Conservation (phyloP, 2,113 vertebrate species). For the Physeter macrocephalus region DNA sequence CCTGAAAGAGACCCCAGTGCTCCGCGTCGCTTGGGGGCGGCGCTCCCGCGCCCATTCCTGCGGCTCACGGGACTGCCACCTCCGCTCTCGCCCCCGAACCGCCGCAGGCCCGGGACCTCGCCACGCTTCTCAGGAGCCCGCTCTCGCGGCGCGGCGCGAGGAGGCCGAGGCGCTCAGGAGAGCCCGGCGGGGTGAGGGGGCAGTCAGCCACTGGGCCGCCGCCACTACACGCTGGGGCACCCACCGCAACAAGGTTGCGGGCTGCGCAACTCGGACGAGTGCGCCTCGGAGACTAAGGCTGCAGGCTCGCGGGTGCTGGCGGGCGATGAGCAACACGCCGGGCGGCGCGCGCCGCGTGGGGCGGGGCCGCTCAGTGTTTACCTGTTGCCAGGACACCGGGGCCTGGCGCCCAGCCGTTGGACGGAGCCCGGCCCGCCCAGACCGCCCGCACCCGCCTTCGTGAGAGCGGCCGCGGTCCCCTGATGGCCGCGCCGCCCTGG, state of each 20-base stretch:
- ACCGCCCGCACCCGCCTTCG: rapidly evolving
- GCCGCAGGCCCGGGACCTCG: neutral
- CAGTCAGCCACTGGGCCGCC: neutral
- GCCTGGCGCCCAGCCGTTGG: rapidly evolving
- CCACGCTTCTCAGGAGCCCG: neutral
- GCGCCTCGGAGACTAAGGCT: rapidly evolving
- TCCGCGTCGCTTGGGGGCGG: neutral
- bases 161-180: neutral
- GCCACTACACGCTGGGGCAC: neutral
- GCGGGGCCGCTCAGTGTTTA: neutral
- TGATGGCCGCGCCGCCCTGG: neutral
- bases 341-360: neutral
- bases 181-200: too few species aligned
- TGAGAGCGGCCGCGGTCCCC: rapidly evolving
- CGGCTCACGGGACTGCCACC: neutral
- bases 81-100: neutral
- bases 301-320: neutral
- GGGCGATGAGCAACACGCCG: neutral
- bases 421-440: rapidly evolving
- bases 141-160: neutral
- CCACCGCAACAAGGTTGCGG: neutral
- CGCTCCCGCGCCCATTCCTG: neutral
- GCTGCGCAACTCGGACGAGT: rapidly evolving
- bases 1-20: neutral
- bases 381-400: slow-evolving; percentile 24